A percentile compares a stretch with the other conserved stretches of the same genome.
Conservation (phyloP, 1,140 invertebrate genomes). For the Hypothenemus hampei region DNA sequence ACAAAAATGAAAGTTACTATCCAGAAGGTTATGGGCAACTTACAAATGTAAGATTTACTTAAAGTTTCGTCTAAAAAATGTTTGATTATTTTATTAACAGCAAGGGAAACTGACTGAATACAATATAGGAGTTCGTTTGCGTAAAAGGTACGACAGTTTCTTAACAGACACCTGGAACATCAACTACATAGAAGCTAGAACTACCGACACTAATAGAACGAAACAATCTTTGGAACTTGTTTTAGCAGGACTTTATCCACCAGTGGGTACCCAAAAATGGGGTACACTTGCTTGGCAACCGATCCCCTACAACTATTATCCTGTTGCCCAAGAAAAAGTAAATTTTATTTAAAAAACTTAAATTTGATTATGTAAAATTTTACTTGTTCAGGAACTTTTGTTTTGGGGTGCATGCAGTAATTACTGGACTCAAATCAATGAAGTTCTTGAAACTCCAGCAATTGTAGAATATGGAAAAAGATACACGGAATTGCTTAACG, state of each 20-base stretch:
- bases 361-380: background rate
- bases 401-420: background rate
- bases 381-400: conserved; percentile 1
- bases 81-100: conserved; percentile 2
- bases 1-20: conserved; percentile 19
- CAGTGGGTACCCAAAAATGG: conserved; percentile 38
- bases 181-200: conserved; percentile 51
- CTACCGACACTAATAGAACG: conserved; percentile 50
- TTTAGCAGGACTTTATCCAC: conserved; percentile 53
- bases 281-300: conserved; percentile 53
- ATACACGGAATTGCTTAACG: background rate
- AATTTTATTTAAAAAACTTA: background rate
- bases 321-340: background rate
- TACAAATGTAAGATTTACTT: conserved; percentile 13
- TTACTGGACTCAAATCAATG: no score
- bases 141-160: conserved; percentile 56
- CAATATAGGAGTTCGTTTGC: conserved; percentile 56
- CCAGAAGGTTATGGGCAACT: conserved; percentile 18
- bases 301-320: conserved; percentile 45
- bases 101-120: conserved; percentile 48
- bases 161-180: conserved; percentile 44
- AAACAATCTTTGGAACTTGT: conserved; percentile 55
- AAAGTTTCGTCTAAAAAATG: background rate
- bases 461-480: background rate
- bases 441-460: background rate